Evolutionary conservation across 2,797 vertebrate species (phyloP).

Genomic region (Dipus sagitta): DNA sequence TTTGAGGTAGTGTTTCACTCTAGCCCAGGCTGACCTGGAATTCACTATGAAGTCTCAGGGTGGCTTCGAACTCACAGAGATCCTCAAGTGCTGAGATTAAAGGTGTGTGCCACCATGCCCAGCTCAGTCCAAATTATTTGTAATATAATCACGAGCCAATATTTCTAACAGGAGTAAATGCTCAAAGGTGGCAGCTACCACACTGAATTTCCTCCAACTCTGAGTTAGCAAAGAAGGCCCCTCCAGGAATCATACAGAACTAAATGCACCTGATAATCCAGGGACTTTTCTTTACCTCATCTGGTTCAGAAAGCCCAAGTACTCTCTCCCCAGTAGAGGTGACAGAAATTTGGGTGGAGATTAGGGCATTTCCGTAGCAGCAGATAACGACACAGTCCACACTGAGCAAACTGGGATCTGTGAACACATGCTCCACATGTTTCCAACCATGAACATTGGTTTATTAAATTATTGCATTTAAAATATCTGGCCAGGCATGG

Average conservation of each 20-base stretch:
- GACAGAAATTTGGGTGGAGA: not conserved
- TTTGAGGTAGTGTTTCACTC: too few species aligned
- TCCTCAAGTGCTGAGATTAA: too few species aligned
- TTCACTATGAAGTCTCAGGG: too few species aligned
- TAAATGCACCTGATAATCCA: not conserved
- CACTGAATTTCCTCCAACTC: conserved; percentile 6
- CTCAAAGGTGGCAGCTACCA: not conserved
- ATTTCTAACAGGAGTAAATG: not conserved
- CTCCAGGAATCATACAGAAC: not conserved
- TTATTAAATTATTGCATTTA: not conserved
- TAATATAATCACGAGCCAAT: not conserved
- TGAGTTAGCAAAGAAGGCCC: not conserved
- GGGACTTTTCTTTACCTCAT: not conserved
- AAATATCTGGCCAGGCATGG: not conserved
- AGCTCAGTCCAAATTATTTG: not conserved
- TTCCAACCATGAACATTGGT: not conserved
- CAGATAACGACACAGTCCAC: not conserved
- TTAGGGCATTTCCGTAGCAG: not conserved
- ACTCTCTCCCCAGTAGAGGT: not conserved
- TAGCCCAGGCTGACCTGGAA: too few species aligned
- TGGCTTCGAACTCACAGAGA: too few species aligned
- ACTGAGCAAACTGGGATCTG: not conserved
- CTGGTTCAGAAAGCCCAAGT: not conserved
- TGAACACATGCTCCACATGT: not conserved
- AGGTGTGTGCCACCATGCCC: too few species aligned